Percentiles rank a stretch among this genome's conserved stretches.
These are phyloP conservation scores for Schlechtendalia chinensis DNA, from an alignment of 1,140 invertebrate genomes.

Conservation along the genomic window DNA sequence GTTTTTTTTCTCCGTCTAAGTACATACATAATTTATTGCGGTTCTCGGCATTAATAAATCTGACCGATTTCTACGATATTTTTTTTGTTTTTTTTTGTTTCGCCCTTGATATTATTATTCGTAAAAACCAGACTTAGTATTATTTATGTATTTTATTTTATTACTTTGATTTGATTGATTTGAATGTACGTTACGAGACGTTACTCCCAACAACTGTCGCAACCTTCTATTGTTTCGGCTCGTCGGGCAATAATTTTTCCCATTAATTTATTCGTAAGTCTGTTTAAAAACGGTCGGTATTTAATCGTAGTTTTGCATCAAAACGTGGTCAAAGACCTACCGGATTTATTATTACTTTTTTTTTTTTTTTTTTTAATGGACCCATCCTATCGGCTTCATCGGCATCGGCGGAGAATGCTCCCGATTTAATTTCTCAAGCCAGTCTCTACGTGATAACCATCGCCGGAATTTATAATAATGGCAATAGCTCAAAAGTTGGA, in stretches of 20 bases:
- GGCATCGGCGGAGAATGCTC: conserved; percentile 30
- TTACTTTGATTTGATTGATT: conserved; percentile 25
- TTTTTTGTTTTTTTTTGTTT: conserved; percentile 8
- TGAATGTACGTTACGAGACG: not conserved
- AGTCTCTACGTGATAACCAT: conserved; percentile 18
- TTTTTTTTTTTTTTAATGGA: conserved; percentile 36
- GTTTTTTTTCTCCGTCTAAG: too few relatives aligned
- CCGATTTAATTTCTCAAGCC: conserved; percentile 31
- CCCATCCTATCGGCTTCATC: conserved; percentile 29
- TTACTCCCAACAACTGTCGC: not conserved
- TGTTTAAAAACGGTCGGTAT: conserved; percentile 36
- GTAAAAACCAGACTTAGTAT: not conserved
- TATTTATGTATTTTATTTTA: conserved; percentile 22
- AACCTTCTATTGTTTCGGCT: conserved; percentile 26
- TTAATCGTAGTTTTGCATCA: conserved; percentile 44
- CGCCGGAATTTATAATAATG: conserved; percentile 29
- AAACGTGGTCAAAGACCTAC: conserved; percentile 28
- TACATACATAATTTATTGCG: too few relatives aligned
- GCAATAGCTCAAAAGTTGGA: conserved; percentile 37
- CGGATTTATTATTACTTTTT: conserved; percentile 33
- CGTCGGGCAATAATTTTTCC: conserved; percentile 33
- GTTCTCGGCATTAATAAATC: not conserved
- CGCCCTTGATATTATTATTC: conserved; percentile 28
- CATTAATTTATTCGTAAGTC: conserved; percentile 42
- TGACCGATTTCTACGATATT: not conserved